Percentiles rank a stretch among this genome's conserved stretches.
phyloP scores from a whole-genome alignment of 2,797 vertebrate genomes.

The Gallirallus australis region DNA sequence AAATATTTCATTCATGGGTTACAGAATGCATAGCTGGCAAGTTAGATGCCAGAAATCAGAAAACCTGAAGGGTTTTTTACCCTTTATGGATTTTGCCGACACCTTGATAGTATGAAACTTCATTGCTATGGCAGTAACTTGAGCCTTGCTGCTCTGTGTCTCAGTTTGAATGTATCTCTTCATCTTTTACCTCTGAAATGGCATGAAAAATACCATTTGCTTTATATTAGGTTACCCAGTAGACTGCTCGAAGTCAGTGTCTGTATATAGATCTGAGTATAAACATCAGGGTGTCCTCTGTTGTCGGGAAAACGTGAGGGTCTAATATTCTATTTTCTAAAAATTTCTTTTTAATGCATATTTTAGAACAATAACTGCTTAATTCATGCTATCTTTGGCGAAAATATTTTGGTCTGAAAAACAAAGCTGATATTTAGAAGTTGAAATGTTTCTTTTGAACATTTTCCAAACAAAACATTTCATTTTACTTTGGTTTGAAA shows the following conservation, averaged over 20 bases:
- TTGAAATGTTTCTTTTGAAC: background rate
- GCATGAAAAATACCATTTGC: background rate
- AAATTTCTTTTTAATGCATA: background rate
- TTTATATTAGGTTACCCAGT: background rate
- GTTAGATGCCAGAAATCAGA: background rate
- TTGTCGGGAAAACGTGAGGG: background rate
- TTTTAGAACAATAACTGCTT: background rate
- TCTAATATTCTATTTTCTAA: background rate
- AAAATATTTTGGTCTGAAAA: background rate
- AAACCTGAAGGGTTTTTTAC: background rate
- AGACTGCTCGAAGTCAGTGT: background rate
- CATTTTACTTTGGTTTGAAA: background rate
- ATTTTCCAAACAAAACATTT: background rate
- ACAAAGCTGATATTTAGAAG: background rate
- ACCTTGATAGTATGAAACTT: background rate
- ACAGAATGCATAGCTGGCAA: background rate
- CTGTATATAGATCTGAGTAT: background rate
- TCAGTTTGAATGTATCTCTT: background rate
- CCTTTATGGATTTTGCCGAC: background rate
- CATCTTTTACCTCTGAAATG: background rate
- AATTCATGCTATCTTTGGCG: background rate
- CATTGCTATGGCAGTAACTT: background rate
- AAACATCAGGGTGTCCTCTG: background rate
- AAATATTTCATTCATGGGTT: background rate
- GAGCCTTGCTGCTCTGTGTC: background rate